Percentiles rank a stretch among this genome's conserved stretches.
Evolutionary conservation across 2,113 vertebrate species (phyloP).

Genomic region (Ctenodactylus gundi): DNA sequence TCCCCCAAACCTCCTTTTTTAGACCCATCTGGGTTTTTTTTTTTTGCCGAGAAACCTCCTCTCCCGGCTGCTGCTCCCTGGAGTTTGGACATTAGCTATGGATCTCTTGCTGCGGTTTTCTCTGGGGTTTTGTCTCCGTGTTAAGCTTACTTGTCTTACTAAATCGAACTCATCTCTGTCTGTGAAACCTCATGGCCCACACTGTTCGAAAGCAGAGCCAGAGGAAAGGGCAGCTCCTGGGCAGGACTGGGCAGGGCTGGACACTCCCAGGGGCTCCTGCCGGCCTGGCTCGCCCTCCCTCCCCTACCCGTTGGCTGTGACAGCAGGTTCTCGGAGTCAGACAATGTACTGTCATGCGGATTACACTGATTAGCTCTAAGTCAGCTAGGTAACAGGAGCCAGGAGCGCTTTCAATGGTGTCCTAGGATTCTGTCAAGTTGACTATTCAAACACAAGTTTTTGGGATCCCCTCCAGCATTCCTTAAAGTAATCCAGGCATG

Average conservation of each 20-base stretch:
- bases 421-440: constrained; percentile 80
- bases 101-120: constrained; percentile 46
- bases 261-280: not conserved
- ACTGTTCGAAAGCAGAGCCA: constrained; percentile 58
- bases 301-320: constrained; percentile 50
- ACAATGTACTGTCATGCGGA: constrained; percentile 81
- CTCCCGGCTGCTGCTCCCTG: constrained; percentile 19
- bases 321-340: constrained; percentile 77
- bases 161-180: constrained; percentile 68
- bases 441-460: constrained; percentile 75
- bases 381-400: constrained; percentile 81
- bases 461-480: constrained; percentile 80
- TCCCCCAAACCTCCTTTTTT: constrained; percentile 25
- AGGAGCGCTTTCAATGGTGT: constrained; percentile 81
- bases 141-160: constrained; percentile 56
- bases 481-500: constrained; percentile 71
- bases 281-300: too few relatives aligned
- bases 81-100: constrained; percentile 45
- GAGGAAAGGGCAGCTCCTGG: constrained; percentile 67
- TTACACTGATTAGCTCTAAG: constrained; percentile 82
- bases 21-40: not conserved
- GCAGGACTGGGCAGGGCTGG: constrained; percentile 9
- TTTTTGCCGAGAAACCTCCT: constrained; percentile 49
- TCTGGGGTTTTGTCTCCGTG: constrained; percentile 61
- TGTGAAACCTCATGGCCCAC: constrained; percentile 28